A percentile compares a stretch with the other conserved stretches of the same genome.
Evolutionary conservation across 2,113 vertebrate genomes (phyloP).

Genomic region (Pteronura brasiliensis): DNA sequence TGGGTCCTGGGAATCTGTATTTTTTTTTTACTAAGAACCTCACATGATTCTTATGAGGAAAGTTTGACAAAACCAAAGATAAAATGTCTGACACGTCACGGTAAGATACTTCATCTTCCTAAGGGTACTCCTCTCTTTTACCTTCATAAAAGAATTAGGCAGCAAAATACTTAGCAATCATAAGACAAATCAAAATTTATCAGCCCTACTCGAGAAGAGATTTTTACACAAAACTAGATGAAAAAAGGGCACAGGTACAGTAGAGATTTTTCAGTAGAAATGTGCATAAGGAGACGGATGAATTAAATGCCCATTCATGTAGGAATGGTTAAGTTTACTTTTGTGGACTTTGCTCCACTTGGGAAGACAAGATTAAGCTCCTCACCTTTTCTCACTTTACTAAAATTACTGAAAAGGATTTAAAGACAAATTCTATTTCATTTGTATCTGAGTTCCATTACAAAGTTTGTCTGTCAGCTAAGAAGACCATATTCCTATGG

Average conservation of each 20-base stretch:
- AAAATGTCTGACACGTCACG: not conserved
- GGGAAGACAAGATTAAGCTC: not conserved
- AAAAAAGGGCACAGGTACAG: not conserved
- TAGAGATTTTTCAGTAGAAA: not conserved
- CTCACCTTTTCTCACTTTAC: not conserved
- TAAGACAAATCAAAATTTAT: not conserved
- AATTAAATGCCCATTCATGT: not conserved
- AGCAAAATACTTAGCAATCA: not conserved
- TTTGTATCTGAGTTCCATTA: constrained; percentile 40
- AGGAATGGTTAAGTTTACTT: not conserved
- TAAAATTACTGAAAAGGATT: not conserved
- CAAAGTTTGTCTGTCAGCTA: not conserved
- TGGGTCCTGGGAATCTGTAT: not conserved
- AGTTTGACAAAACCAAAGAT: not conserved
- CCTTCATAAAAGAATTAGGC: not conserved
- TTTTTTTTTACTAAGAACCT: not conserved
- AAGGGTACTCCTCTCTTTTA: not conserved
- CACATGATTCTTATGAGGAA: not conserved
- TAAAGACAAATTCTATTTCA: constrained; percentile 44
- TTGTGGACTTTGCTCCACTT: not conserved
- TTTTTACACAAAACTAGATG: not conserved
- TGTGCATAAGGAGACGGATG: not conserved
- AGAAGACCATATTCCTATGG: not conserved
- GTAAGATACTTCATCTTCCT: not conserved
- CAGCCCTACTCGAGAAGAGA: not conserved